phyloP scores from a whole-genome alignment of 2,888 invertebrate genomes.

The Perdita meconis region DNA sequence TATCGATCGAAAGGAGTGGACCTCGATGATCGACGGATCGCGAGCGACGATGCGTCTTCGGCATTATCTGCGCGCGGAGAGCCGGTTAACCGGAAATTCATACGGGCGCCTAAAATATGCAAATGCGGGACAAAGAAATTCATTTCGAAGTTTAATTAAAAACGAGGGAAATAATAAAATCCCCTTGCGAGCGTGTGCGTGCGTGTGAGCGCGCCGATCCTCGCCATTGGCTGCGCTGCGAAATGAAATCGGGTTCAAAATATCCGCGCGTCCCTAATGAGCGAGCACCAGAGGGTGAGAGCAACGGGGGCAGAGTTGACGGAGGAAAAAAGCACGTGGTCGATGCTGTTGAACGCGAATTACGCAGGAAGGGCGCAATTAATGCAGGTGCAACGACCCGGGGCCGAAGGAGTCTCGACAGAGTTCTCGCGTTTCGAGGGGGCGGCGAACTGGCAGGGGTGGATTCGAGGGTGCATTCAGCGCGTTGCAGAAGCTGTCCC shows the following conservation, averaged over 20 bases:
- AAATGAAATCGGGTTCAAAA: slow-evolving; percentile 40
- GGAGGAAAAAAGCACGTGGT: neutral
- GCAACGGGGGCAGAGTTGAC: neutral
- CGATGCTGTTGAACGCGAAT: slow-evolving; percentile 26
- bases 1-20: neutral
- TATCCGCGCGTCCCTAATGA: slow-evolving; percentile 12
- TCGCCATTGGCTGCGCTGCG: slow-evolving; percentile 3
- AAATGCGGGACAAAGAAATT: slow-evolving; percentile 46
- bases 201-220: neutral
- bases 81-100: slow-evolving; percentile 42
- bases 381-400: slow-evolving; percentile 41
- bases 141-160: slow-evolving; percentile 52
- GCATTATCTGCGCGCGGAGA: slow-evolving; percentile 19
- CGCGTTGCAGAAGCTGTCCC: slow-evolving; percentile 11
- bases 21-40: neutral
- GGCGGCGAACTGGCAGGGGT: slow-evolving; percentile 11
- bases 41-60: slow-evolving; percentile 18
- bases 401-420: slow-evolving; percentile 34
- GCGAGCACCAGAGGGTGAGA: neutral
- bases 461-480: slow-evolving; percentile 11
- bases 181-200: neutral
- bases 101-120: slow-evolving; percentile 41
- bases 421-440: slow-evolving; percentile 37
- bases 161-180: slow-evolving; percentile 31
- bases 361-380: neutral